Conservation (phyloP, 2,113 vertebrate species). For the Orthonyx spaldingii region DNA sequence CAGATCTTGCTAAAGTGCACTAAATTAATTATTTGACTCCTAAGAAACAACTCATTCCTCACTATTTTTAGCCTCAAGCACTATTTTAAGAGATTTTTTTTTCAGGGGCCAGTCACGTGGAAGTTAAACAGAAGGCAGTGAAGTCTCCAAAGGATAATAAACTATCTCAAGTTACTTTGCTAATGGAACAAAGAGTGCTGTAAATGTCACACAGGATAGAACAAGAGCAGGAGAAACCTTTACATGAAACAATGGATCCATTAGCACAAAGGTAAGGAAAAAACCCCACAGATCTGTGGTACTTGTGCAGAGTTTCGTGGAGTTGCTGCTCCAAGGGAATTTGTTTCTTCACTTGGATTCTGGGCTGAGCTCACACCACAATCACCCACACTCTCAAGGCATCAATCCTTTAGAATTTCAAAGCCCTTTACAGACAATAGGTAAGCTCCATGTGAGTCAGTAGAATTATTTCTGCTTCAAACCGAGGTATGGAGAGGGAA, state of each 20-base stretch:
- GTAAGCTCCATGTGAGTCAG: not conserved
- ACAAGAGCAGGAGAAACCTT: not conserved
- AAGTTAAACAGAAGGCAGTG: conserved; percentile 37
- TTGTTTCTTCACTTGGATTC: not conserved
- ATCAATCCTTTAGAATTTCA: not conserved
- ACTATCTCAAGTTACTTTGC: conserved; percentile 46
- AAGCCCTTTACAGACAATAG: not conserved
- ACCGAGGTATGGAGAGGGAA: not conserved
- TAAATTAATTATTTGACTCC: not conserved
- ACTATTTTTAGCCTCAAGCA: not conserved
- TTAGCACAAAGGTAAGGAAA: not conserved
- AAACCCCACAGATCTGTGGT: not conserved
- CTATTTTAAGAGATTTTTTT: not conserved
- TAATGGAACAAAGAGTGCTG: conserved; percentile 57
- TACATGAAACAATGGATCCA: conserved; percentile 31
- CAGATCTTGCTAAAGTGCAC: not conserved
- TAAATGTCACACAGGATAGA: conserved; percentile 40
- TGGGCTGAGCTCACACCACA: not conserved
- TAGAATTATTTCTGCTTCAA: not conserved
- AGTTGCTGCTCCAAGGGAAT: not conserved
- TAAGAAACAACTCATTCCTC: not conserved
- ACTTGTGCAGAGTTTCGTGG: not conserved
- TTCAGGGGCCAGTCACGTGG: conserved; percentile 10
- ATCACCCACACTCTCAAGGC: not conserved
- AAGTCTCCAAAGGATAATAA: conserved; percentile 50